A percentile compares a stretch with the other conserved stretches of the same genome.
Conservation (phyloP, 2,797 vertebrate species). For the Muscicapa comitata region DNA sequence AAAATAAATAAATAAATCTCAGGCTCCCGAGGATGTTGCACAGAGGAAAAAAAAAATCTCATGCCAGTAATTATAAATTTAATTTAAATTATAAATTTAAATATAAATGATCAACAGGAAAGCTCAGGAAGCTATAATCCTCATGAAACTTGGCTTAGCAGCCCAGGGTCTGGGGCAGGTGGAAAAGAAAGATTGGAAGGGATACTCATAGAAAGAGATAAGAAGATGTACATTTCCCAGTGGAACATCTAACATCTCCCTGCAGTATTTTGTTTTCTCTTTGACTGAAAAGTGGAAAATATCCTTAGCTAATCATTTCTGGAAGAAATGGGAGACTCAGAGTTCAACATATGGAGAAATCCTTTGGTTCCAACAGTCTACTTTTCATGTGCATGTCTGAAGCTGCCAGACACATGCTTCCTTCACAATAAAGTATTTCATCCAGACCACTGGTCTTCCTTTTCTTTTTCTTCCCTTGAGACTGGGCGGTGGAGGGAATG, state of each 20-base stretch:
- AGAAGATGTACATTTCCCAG: conserved; percentile 27
- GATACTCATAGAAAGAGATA: neutral
- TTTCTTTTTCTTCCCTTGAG: conserved; percentile 26
- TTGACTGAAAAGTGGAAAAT: conserved; percentile 61
- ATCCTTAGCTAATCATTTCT: conserved; percentile 62
- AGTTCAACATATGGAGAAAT: conserved; percentile 51
- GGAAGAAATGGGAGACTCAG: conserved; percentile 36
- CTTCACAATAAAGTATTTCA: conserved; percentile 39
- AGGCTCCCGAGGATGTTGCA: neutral
- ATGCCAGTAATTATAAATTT: conserved; percentile 15
- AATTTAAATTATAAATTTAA: too few species aligned
- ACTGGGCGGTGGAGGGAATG: neutral
- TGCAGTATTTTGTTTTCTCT: neutral
- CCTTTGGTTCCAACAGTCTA: conserved; percentile 45
- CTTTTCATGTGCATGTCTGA: conserved; percentile 42
- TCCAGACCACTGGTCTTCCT: conserved; percentile 31
- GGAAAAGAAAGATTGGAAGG: neutral
- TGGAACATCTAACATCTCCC: neutral
- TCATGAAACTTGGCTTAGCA: neutral
- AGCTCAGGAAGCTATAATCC: neutral
- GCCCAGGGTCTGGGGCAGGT: neutral
- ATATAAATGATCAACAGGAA: conserved; percentile 22
- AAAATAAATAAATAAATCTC: neutral
- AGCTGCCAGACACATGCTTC: conserved; percentile 62
- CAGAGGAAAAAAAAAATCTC: neutral